Evolutionary conservation across 2,797 vertebrate genomes (phyloP), one percentile per base, ranked within the genome.

Genomic region (Catharus ustulatus): DNA sequence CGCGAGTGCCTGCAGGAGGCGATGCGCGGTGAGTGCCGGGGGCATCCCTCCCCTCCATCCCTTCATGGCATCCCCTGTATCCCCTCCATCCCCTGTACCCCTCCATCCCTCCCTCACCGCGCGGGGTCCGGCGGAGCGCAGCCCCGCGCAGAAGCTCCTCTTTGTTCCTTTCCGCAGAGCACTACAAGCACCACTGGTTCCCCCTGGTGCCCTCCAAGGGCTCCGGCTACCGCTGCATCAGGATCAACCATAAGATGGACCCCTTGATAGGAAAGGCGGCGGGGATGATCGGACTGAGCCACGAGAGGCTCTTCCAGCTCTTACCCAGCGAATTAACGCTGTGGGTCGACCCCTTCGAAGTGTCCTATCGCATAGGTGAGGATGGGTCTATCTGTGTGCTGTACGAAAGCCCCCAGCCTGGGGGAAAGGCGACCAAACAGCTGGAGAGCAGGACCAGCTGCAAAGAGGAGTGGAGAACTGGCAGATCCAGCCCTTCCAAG

Each of bases 161-260:
- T 95, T 92, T 83, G 87, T 89, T 95, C 94, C 66, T 90, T 84
- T 77, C 43, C 67, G 52, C 92, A 98, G 98, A 98, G 84, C 97
- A 98, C 89, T 98, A 98, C 94, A 93, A 86, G 84, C 97, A 98
- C 76, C 98, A 98, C 95, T 98, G 98, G 98, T 98, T 98, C 89
- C 98, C 98, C 34, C 95, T 97, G 55, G 86, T 94, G 84, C 98
- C 98, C 23, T 98, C 96, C 93, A 96, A 91, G 93, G 98, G 98
- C 75, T 98, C 98, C 2, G 98, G 97, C 26, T 98, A 98, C 94
- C 97, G 98, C 66, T 98, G 98, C 94, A 97, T 98, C 77, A 91
- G 98, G 90, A 98, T 98, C 96, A 98, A 98, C 96, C 98, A 98
- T 94, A 97, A 97, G 95, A 98, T 98, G 98, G 98, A 98, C 93